Base-by-base conservation (phyloP, 2,113 vertebrate genomes). In the Egretta garzetta region DNA sequence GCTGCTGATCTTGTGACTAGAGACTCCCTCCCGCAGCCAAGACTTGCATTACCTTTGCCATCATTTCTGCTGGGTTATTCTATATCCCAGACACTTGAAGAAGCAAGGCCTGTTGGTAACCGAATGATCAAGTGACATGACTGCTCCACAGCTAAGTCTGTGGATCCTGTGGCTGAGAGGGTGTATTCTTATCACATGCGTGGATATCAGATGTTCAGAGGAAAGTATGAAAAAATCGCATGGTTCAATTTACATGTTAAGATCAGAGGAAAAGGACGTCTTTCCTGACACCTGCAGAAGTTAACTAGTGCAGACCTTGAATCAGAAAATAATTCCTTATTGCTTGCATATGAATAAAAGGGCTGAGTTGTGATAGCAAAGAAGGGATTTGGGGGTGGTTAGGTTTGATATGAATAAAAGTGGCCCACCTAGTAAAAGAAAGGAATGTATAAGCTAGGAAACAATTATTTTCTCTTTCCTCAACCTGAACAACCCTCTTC, bases 341-440 rank as follows among this genome's bases (percentile, higher is more conserved):
- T 45, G 18, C 12, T 87, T 71, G 10, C 37, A 28, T 67, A 58
- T 18, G 9, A 80, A 49, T 47, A 32, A 10, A 66, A 81, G 4
- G 10, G 22, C 10, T 43, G 23, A 81, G 26, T 32, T 71, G 13
- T 71, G 35, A 62, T 7, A 77, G 4, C 6, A 81, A 81, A 71
- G 5, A 70, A 72, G 4, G 9, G 6, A 45, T 67, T 72, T 9
- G 18, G 12, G 9, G 3, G 15, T 43, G 71, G 50, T 21, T 22
- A 10, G 47, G 21, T 47, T 47, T 58, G 0, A 5, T 32, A 33
- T 35, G 39, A 76, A 32, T 50, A 80, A 30, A 35, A 75, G 15
- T 0, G 0, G 8, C 1, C 1, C 16, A 50, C 4, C 0, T 20
- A 50, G 35, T 45, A 83, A 80, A 86, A 70, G 2, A 90, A 60